Evolutionary conservation across 92 coral and sea anemone genomes (phyloP), one percentile per base, ranked within the genome.

Genomic region (Blastomussa wellsi): DNA sequence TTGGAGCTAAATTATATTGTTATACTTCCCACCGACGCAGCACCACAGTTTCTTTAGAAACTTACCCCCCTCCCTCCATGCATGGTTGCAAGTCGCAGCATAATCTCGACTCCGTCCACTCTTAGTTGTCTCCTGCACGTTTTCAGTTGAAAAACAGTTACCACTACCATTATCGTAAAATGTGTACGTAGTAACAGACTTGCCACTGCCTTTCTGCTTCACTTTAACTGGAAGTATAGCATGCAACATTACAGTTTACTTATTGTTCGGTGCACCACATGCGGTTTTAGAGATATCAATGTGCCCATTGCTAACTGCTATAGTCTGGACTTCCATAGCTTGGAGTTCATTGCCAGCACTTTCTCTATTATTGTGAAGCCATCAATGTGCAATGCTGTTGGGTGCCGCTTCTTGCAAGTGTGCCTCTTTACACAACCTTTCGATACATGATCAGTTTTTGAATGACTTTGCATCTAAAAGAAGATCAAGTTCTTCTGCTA

Each of bases 151-250:
- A 57, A 93, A 90, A 62, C 88, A 81, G 69, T 90, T 93, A 36
- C 90, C 88, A 74, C 93, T 90, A 22, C 93, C 96, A 37, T 84
- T 88, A 77, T 93, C 95, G 38, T 93, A 90, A 48, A 93, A 88
- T 0, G 95, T 92, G 36, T 93, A 90, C 39, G 94, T 93, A 9
- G 38, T 74, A 41, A 87, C 89, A 9, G 71, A 20, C 17, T 62
- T 49, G 39, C 42, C 38, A 20, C 77, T 66, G 62, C 39, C 76
- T 22, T 87, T 74, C 64, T 81, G 41, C 33, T 32, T 74, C 5
- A 75, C 62, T 60, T 60, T 60, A 20, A 60, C 67, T 60, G 91
- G 91, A 9, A 88, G 73, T 19, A 88, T 82, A 48, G 91, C 83
- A 49, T 88, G 91, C 55, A 76, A 66, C 8, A 88, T 67, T 52